These are phyloP conservation scores for Macroglossus sobrinus DNA, from an alignment of 2,113 vertebrate genomes.

Conservation along the genomic window DNA sequence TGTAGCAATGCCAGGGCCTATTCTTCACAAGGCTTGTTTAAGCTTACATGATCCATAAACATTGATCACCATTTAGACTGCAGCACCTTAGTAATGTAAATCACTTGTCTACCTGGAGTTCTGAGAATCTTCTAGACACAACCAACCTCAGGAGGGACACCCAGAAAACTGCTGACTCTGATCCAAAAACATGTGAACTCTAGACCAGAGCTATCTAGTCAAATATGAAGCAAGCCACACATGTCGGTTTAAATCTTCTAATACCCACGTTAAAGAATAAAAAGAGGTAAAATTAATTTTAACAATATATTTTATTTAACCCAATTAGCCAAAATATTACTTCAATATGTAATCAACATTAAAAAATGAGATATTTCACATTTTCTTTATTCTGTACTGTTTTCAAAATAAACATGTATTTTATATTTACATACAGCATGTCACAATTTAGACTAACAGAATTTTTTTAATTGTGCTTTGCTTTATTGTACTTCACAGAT, in stretches of 20 bases:
- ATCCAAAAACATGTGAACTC: neutral
- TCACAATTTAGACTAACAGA: neutral
- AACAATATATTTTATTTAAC: neutral
- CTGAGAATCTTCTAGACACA: neutral
- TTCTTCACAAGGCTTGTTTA: conserved; percentile 55
- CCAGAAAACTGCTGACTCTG: neutral
- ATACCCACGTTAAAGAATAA: neutral
- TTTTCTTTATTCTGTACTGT: neutral
- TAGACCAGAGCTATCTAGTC: neutral
- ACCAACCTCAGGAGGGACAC: neutral
- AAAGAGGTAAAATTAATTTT: neutral
- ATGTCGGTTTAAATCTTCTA: neutral
- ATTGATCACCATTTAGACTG: neutral
- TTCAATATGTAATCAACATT: neutral
- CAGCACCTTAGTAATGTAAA: neutral
- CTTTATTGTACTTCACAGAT: neutral
- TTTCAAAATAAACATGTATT: neutral
- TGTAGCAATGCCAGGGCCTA: neutral
- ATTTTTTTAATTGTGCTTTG: neutral
- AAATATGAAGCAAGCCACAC: neutral
- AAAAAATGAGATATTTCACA: neutral
- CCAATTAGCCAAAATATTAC: neutral
- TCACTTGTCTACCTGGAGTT: neutral
- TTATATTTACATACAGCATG: neutral
- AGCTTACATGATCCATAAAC: conserved; percentile 67